Percentiles rank a stretch among this genome's conserved stretches.
These are phyloP conservation scores for Rhingia rostrata DNA, from an alignment of 2,888 invertebrate species.

Conservation along the genomic window DNA sequence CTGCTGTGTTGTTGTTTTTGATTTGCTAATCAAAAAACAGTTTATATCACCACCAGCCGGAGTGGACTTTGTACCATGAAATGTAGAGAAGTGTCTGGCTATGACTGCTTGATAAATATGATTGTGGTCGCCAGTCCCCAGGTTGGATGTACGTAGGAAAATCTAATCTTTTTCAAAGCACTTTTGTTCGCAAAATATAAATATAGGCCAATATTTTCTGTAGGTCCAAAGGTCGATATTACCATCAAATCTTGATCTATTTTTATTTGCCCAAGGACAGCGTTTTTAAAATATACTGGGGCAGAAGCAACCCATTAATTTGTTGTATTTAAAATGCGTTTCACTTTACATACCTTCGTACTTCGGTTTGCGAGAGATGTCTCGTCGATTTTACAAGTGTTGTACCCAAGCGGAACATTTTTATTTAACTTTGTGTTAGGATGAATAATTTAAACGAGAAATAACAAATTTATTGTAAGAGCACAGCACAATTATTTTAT, in stretches of 20 bases:
- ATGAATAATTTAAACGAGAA: constrained; percentile 1
- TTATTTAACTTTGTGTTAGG: constrained; percentile 5
- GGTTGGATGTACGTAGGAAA: neutral
- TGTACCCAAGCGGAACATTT: constrained; percentile 65
- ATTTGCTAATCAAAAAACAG: constrained; percentile 1
- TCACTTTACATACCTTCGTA: constrained; percentile 58
- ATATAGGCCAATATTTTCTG: neutral
- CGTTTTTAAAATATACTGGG: neutral
- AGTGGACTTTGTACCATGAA: constrained; percentile 33
- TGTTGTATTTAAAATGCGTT: constrained; percentile 6
- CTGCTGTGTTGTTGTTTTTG: neutral
- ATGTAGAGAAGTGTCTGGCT: neutral
- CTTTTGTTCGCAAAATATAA: neutral
- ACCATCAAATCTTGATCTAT: constrained; percentile 34
- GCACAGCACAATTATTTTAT: neutral
- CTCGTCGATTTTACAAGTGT: constrained; percentile 57
- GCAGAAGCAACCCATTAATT: neutral
- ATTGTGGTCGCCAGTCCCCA: too few relatives aligned
- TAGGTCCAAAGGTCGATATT: constrained; percentile 42
- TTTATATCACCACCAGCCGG: constrained; percentile 12
- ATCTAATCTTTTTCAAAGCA: constrained; percentile 4
- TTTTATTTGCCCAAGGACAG: constrained; percentile 34
- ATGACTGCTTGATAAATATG: too few relatives aligned
- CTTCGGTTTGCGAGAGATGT: constrained; percentile 60
- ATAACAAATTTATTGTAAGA: constrained; percentile 9